Evolutionary conservation across 2,888 invertebrate genomes (phyloP), one percentile per base, ranked within the genome.

Genomic region (Amblyjoppa proteus): DNA sequence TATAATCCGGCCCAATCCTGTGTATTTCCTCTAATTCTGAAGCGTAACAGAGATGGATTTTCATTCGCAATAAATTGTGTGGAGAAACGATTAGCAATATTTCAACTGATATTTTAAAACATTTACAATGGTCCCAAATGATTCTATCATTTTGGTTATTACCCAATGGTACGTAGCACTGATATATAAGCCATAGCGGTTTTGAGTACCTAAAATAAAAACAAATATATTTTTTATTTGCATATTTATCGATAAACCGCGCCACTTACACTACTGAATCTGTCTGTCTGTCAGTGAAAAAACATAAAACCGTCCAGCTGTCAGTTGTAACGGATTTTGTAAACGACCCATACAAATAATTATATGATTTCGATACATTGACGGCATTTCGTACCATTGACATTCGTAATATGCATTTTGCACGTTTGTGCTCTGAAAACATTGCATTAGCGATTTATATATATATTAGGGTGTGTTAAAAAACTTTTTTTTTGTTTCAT

Each of bases 381-480:
- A 16, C 45, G 85, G 73, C 77, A 88, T 80, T 20, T 69, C 56
- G 70, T 77, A 80, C 80, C 82, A 84, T 3, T 73, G 45, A 51
- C 95, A 95, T 74, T 94, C 94, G 88, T 95, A 96, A 87, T 95
- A 90, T 68, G 94, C 94, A 49, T 95, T 94, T 0, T 94, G 93
- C 2, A 96, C 92, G 1, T 94, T 91, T 88, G 94, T 94, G 87
- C 95, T 95, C 89, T 89, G 70, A 38, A 53, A 68, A 53, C n/a
- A 31, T 64, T 28, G 7, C 41, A 16, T 16, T 41, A 58, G 9
- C 9, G 11, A 61, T 53, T 56, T 20, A 4, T 38, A 9, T 38
- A 38, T 41, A 41, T 38, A 38, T 20, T 31, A 31, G 28, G 28
- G 28, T 31, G 28, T 31, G 28, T 31, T 0, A 31, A 3, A 31